Evolutionary conservation across 30 jellyfish, hydroid and myxozoan species (phyloP).

Genomic region (Cassiopea andromeda): DNA sequence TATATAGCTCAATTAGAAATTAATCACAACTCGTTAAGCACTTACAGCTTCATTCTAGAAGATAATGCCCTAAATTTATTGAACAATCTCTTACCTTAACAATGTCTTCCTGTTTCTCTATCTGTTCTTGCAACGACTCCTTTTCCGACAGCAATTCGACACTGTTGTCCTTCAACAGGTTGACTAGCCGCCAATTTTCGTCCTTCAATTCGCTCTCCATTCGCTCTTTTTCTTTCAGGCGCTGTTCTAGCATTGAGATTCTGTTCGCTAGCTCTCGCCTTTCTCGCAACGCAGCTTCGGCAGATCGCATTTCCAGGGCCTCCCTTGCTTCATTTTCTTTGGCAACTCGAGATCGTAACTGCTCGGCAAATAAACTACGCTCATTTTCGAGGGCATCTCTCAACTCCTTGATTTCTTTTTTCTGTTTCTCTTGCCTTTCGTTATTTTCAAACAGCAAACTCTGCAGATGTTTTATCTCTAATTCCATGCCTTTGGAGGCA

Average conservation of each 20-base stretch:
- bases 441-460: slow-evolving; percentile 59
- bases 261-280: slow-evolving; percentile 26
- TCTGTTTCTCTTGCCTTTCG: slow-evolving; percentile 55
- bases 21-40: no score
- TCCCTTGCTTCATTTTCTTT: slow-evolving; percentile 52
- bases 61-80: background rate
- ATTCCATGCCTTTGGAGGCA: background rate
- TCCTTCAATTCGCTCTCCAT: slow-evolving; percentile 56
- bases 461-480: slow-evolving; percentile 71
- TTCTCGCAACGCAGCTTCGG: slow-evolving; percentile 40
- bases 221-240: slow-evolving; percentile 57
- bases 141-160: slow-evolving; percentile 71
- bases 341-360: slow-evolving; percentile 58
- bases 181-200: slow-evolving; percentile 73
- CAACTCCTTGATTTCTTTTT: slow-evolving; percentile 51
- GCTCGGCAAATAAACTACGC: slow-evolving; percentile 75
- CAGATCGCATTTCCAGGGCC: slow-evolving; percentile 29
- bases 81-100: slow-evolving; percentile 55
- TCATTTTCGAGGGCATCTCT: slow-evolving; percentile 71
- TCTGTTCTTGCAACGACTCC: slow-evolving; percentile 65
- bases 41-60: no score
- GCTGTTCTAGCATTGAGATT: slow-evolving; percentile 59
- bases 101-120: slow-evolving; percentile 71
- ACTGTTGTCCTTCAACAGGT: slow-evolving; percentile 64
- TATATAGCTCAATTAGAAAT: no score